phyloP scores from a whole-genome alignment of 2,113 vertebrate species.

The Chroicocephalus ridibundus region DNA sequence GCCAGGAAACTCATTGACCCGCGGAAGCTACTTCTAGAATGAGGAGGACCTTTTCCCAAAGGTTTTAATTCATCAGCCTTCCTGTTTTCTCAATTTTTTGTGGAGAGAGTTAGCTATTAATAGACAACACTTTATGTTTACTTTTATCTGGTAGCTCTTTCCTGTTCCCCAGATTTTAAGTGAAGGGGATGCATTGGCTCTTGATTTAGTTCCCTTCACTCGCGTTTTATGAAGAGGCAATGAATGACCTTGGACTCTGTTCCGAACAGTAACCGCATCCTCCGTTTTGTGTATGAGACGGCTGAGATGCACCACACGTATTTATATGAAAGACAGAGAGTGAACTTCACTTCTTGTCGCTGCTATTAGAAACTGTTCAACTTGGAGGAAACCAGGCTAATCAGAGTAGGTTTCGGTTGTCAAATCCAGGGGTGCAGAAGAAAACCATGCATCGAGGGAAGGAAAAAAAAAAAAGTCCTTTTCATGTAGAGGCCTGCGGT shows the following conservation, averaged over 20 bases:
- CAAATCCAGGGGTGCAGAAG: not conserved
- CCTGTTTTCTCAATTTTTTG: accelerated
- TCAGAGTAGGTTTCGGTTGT: not conserved
- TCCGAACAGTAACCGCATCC: too few relatives aligned
- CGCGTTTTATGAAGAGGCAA: too few relatives aligned
- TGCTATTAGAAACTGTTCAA: not conserved
- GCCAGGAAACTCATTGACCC: not conserved
- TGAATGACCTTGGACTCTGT: not conserved
- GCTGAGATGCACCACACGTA: not conserved
- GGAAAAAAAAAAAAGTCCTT: too few relatives aligned
- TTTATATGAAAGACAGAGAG: not conserved
- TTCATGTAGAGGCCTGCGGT: too few relatives aligned
- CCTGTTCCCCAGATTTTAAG: not conserved
- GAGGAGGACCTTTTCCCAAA: not conserved
- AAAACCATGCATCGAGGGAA: not conserved
- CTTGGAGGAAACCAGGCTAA: not conserved
- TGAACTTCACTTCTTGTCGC: too few relatives aligned
- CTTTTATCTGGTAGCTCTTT: too few relatives aligned
- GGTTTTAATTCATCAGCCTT: not conserved
- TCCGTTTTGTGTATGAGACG: not conserved
- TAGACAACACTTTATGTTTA: not conserved
- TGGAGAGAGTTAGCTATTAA: not conserved
- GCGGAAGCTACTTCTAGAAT: not conserved
- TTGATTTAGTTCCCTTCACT: not conserved
- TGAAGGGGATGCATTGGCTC: not conserved